Evolutionary conservation across 2,888 invertebrate genomes (phyloP).

Genomic region (Epinotia bilunana): DNA sequence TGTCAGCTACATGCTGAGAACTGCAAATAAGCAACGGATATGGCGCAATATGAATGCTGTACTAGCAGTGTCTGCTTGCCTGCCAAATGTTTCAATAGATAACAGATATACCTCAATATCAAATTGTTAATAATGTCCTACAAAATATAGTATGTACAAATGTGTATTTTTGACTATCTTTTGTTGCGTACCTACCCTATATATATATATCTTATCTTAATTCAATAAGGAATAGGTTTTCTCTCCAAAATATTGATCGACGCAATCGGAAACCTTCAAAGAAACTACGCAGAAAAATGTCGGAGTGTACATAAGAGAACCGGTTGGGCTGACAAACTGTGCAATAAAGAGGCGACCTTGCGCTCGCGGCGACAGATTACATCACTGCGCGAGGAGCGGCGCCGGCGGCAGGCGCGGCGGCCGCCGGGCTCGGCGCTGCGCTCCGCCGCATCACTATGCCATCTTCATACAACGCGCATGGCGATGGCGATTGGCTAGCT

Average conservation of each 20-base stretch:
- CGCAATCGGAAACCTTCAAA: slow-evolving; percentile 27
- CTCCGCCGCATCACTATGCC: slow-evolving; percentile 36
- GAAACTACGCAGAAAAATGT: slow-evolving; percentile 45
- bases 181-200: neutral
- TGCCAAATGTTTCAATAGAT: neutral
- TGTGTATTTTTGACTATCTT: neutral
- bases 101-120: neutral
- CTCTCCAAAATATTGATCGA: slow-evolving; percentile 1
- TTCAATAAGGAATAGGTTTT: neutral
- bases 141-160: neutral
- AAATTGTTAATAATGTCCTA: neutral
- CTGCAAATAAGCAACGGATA: neutral
- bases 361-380: slow-evolving; percentile 55
- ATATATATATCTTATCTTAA: neutral
- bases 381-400: slow-evolving; percentile 53
- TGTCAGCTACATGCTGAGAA: neutral
- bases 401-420: slow-evolving; percentile 52
- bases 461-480: slow-evolving; percentile 24
- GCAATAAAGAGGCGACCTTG: slow-evolving; percentile 60
- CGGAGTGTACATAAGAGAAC: slow-evolving; percentile 51
- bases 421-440: slow-evolving; percentile 50
- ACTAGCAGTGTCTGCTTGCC: neutral
- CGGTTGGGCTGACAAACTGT: slow-evolving; percentile 57
- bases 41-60: neutral
- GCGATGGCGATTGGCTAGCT: too few relatives aligned